Evolutionary conservation across 1,140 invertebrate species (phyloP).

Genomic region (Danaus melanippus): DNA sequence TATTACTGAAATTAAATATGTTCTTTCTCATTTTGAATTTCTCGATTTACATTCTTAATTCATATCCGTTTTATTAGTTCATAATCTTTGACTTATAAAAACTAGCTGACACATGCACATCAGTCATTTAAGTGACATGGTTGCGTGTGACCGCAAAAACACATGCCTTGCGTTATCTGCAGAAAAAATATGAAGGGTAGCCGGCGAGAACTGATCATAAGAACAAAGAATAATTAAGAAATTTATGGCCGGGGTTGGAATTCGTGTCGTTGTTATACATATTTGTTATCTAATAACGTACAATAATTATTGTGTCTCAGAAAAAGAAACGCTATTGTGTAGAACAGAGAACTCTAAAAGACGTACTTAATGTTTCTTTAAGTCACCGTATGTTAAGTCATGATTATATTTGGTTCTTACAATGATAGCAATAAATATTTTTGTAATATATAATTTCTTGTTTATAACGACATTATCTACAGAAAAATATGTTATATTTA

Average conservation of each 20-base stretch:
- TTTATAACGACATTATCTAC: too few species aligned
- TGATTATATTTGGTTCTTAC: too few species aligned
- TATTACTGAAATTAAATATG: constrained; percentile 3
- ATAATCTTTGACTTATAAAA: constrained; percentile 40
- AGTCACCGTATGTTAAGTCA: too few species aligned
- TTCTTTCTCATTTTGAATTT: not conserved
- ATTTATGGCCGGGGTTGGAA: constrained; percentile 15
- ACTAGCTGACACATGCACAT: constrained; percentile 54
- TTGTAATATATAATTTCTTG: too few species aligned
- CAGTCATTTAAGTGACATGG: constrained; percentile 51
- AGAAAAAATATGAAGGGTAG: constrained; percentile 46
- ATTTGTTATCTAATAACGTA: constrained; percentile 25
- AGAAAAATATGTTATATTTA: too few species aligned
- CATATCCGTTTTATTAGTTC: not conserved
- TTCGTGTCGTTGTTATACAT: constrained; percentile 4
- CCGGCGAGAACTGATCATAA: constrained; percentile 39
- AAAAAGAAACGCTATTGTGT: too few species aligned
- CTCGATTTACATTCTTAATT: constrained; percentile 8
- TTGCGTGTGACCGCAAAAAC: constrained; percentile 51
- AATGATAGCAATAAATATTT: too few species aligned
- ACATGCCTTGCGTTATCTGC: constrained; percentile 33
- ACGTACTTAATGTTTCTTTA: too few species aligned
- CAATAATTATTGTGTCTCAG: too few species aligned
- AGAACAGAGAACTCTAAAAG: too few species aligned
- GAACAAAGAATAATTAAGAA: constrained; percentile 36